phyloP scores from a whole-genome alignment of 2,888 invertebrate genomes.

The Trichogramma evanescens region DNA sequence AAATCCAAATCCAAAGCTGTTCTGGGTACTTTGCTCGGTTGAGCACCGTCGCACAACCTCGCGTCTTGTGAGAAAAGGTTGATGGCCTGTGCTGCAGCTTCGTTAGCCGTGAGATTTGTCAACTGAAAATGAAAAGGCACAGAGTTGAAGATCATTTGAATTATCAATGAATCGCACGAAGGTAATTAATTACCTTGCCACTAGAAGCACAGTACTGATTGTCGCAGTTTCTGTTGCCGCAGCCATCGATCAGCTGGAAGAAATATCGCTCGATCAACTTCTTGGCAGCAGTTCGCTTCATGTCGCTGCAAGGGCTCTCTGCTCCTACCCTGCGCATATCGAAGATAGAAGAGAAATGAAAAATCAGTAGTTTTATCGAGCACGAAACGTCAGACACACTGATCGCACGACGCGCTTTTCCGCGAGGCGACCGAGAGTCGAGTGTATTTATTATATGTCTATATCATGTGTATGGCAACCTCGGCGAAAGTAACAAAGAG shows the following conservation, averaged over 20 bases:
- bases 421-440: background rate
- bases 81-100: constrained; percentile 84
- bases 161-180: background rate
- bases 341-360: background rate
- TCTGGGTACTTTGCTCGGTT: constrained; percentile 65
- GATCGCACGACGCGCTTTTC: background rate
- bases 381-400: background rate
- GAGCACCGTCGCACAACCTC: constrained; percentile 67
- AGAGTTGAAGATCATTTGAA: background rate
- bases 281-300: constrained; percentile 60
- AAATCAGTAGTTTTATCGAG: background rate
- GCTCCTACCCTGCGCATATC: constrained; percentile 39
- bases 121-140: constrained; percentile 46
- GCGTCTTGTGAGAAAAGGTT: constrained; percentile 81
- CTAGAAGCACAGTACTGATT: constrained; percentile 87
- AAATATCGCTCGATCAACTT: constrained; percentile 87
- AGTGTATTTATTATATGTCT: no score
- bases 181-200: constrained; percentile 60
- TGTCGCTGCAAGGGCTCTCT: constrained; percentile 46
- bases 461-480: background rate
- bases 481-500: background rate
- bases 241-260: constrained; percentile 85
- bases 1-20: constrained; percentile 45
- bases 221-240: constrained; percentile 80
- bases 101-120: constrained; percentile 72